Evolutionary conservation across 2,888 invertebrate genomes (phyloP).

Genomic region (Nebria salina): DNA sequence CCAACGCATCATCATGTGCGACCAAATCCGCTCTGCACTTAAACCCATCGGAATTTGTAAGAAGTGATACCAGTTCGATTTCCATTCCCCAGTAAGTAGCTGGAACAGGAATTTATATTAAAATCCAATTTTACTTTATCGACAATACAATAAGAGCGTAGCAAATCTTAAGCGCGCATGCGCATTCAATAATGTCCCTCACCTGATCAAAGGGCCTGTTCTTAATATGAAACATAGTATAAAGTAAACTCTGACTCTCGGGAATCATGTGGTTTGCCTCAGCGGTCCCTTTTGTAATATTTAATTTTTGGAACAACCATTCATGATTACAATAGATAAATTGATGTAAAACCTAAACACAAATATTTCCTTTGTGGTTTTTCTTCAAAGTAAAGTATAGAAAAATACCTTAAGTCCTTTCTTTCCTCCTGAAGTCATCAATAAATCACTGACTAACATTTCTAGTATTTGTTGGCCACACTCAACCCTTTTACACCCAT

Average conservation of each 20-base stretch:
- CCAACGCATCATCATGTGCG: slow-evolving; percentile 64
- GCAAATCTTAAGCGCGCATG: too few relatives aligned
- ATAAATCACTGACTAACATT: slow-evolving; percentile 71
- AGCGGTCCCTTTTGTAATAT: slow-evolving; percentile 59
- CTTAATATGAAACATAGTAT: slow-evolving; percentile 85
- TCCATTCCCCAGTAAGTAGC: slow-evolving; percentile 64
- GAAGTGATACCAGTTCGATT: slow-evolving; percentile 64
- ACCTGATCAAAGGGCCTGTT: slow-evolving; percentile 81
- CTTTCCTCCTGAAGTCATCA: slow-evolving; percentile 70
- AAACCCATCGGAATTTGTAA: slow-evolving; percentile 65
- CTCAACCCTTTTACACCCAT: slow-evolving; percentile 61
- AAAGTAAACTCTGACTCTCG: slow-evolving; percentile 67
- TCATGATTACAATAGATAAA: slow-evolving; percentile 76
- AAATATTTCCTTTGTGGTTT: not conserved
- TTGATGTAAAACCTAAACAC: slow-evolving; percentile 71
- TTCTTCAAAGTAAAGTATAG: not conserved
- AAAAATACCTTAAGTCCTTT: slow-evolving; percentile 63
- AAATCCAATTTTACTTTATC: not conserved
- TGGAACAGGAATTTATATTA: slow-evolving; percentile 53
- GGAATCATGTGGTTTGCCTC: slow-evolving; percentile 56
- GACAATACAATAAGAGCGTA: too few relatives aligned
- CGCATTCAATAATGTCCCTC: slow-evolving; percentile 16
- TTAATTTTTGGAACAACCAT: slow-evolving; percentile 72
- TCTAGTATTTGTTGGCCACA: slow-evolving; percentile 65
- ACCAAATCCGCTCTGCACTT: slow-evolving; percentile 62